A percentile compares a stretch with the other conserved stretches of the same genome.
phyloP scores from a whole-genome alignment of 2,113 vertebrate species.

The Antennarius striatus region DNA sequence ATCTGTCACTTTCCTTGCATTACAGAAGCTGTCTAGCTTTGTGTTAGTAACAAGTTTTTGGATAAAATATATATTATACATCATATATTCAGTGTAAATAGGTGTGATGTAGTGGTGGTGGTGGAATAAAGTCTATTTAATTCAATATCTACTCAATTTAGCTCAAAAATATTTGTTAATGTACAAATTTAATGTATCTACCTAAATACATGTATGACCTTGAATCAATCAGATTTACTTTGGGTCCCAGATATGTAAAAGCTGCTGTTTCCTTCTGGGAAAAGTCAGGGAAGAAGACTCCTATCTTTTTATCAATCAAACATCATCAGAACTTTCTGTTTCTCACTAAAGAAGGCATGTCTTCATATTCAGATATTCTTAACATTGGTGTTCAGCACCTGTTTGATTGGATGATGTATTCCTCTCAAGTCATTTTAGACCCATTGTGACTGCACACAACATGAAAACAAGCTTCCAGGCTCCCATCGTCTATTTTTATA shows the following conservation, averaged over 20 bases:
- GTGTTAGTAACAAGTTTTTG: constrained; percentile 2
- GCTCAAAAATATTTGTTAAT: too few species aligned
- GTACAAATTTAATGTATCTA: too few species aligned
- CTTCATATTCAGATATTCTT: constrained; percentile 25
- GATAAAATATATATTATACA: constrained; percentile 4
- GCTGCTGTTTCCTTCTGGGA: neutral
- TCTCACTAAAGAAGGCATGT: constrained; percentile 27
- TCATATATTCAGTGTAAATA: constrained; percentile 16
- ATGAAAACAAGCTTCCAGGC: constrained; percentile 52
- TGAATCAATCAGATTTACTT: too few species aligned
- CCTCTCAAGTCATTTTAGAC: neutral
- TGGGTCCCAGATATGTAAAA: too few species aligned
- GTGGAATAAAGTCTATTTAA: too few species aligned
- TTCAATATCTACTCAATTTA: too few species aligned
- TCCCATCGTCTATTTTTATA: constrained; percentile 34
- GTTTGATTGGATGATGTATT: constrained; percentile 56
- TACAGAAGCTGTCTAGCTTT: constrained; percentile 1
- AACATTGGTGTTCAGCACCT: constrained; percentile 57
- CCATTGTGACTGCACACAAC: constrained; percentile 13
- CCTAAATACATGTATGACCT: too few species aligned
- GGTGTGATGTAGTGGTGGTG: neutral
- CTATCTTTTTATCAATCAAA: neutral
- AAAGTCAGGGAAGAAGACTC: neutral
- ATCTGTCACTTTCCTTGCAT: constrained; percentile 23
- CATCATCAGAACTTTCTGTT: constrained; percentile 15